A percentile compares a stretch with the other conserved stretches of the same genome.
Conservation (phyloP, 30 jellyfish, hydroid and myxozoan species). For the Hydractinia symbiolongicarpus region DNA sequence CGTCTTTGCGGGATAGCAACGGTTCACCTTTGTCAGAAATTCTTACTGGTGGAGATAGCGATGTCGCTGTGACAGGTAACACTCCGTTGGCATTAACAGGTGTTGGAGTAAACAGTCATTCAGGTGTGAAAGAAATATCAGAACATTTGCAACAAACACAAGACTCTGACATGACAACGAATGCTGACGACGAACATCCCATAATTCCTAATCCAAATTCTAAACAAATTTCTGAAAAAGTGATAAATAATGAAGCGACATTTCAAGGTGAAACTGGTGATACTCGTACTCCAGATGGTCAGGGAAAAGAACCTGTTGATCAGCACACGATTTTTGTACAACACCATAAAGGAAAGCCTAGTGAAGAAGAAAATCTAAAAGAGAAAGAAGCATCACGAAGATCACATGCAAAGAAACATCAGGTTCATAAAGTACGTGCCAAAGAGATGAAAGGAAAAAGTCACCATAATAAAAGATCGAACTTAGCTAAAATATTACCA, state of each 20-base stretch:
- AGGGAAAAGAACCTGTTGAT: background rate
- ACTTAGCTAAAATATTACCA: background rate
- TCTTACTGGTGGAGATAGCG: background rate
- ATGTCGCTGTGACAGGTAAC: background rate
- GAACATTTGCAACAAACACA: background rate
- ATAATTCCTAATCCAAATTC: background rate
- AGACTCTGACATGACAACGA: background rate
- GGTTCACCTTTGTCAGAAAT: background rate
- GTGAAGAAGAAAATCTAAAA: too few relatives aligned
- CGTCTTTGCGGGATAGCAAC: background rate
- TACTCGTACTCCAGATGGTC: slow-evolving; percentile 2
- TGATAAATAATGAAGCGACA: slow-evolving; percentile 2
- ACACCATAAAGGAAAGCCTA: background rate
- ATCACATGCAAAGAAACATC: background rate
- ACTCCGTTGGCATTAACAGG: background rate
- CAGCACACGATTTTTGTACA: slow-evolving; percentile 8
- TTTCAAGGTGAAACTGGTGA: background rate
- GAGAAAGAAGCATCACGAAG: background rate
- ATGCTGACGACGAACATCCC: background rate
- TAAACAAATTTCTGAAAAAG: background rate
- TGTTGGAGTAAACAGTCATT: slow-evolving; percentile 14
- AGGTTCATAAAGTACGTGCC: background rate
- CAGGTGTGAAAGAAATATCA: slow-evolving; percentile 16
- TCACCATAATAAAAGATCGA: background rate
- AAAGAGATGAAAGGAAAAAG: background rate